Evolutionary conservation across 2,888 invertebrate genomes (phyloP), one percentile per base, ranked within the genome.

Genomic region (Fabriciana adippe): DNA sequence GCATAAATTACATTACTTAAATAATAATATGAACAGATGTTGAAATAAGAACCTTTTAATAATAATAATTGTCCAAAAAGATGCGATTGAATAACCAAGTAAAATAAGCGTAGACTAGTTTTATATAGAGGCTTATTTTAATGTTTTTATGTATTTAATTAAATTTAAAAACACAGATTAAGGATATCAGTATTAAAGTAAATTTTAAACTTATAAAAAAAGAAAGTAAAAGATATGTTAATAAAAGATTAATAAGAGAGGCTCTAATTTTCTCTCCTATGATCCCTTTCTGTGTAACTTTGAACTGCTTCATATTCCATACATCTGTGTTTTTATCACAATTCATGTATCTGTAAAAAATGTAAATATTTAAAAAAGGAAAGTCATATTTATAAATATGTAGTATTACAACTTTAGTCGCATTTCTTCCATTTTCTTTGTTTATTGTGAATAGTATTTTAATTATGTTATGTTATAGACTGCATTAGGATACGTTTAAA

Each of bases 401-500:
- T 67, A 59, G 53, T 62, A 54, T 67, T 62, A 59, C 55, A 55
- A 54, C 57, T 45, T 64, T 62, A 71, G 70, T 66, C 67, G 62
- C 64, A 53, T 18, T 64, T 73, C 72, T 73, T 73, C 73, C 73
- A 73, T 55, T 63, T 55, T 51, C 65, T 72, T 69, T 67, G 55
- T 70, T 75, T 73, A 70, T 75, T 75, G 72, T 74, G 72, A 70
- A 73, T 74, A 73, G 56, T 54, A 31, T 54, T 59, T 31, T 51
- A 57, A 71, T 72, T 73, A 69, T 56, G 56, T 70, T 72, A 69
- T 76, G 56, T 70, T 72, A 69, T 76, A 67, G 78, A 77, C 78
- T 79, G 78, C 74, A 72, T 71, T 78, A 78, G 76, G 54, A 45
- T 60, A 63, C 11, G 21, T 69, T 73, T 60, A 75, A 73, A 72